Conservation (phyloP, 2,797 vertebrate genomes). For the Sphenopsis melanotis region DNA sequence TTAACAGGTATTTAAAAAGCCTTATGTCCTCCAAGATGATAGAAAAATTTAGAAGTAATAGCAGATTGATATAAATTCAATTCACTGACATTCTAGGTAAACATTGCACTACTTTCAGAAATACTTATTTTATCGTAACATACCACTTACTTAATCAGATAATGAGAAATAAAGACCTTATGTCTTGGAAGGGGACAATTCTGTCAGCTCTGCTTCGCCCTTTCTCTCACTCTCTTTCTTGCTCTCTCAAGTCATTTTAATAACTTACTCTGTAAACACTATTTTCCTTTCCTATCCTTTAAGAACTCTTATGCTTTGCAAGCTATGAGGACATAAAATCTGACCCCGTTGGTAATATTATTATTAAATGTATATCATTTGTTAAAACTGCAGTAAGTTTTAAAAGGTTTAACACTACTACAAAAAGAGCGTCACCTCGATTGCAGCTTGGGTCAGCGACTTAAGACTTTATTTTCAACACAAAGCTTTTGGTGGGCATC, state of each 20-base stretch:
- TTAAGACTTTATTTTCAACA: background rate
- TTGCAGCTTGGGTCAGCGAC: background rate
- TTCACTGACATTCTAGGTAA: background rate
- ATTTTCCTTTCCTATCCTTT: background rate
- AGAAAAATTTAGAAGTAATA: background rate
- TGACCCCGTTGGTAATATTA: background rate
- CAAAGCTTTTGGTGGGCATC: background rate
- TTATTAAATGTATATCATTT: background rate
- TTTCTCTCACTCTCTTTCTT: background rate
- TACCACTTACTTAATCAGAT: background rate
- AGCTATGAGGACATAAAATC: background rate
- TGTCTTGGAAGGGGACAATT: background rate
- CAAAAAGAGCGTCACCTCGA: background rate
- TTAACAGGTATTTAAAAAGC: background rate
- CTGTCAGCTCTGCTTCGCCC: background rate
- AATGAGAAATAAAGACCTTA: background rate
- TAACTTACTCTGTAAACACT: background rate
- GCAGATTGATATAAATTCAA: background rate
- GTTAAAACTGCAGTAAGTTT: background rate
- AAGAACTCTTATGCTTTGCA: background rate
- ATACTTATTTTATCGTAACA: fast-evolving
- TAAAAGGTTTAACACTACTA: background rate
- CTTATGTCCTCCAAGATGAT: background rate
- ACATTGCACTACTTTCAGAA: background rate
- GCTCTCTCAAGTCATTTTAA: background rate